Evolutionary conservation across 2,888 invertebrate species (phyloP), one percentile per base, ranked within the genome.

Genomic region (Cheilosia grossa): DNA sequence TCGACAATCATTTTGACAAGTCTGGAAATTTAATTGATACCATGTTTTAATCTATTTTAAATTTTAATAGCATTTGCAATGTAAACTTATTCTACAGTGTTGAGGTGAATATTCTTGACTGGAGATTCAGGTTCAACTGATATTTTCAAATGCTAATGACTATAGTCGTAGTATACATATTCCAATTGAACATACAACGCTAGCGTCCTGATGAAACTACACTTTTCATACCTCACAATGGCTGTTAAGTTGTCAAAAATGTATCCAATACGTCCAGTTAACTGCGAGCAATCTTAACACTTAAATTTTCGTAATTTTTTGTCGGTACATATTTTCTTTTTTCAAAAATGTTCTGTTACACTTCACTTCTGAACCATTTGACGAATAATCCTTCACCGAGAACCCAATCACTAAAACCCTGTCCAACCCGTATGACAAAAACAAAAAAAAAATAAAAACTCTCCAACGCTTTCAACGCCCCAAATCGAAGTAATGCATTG

Each of bases 401-500:
- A 44, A n/a, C 15, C n/a, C 42, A 15, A n/a, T n/a, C 5, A n/a
- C 42, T 15, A 44, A 30, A 5, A 24, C 17, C 0, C 42, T 37
- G 4, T 51, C 33, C 37, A 9, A 73, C 5, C 73, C 78, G 67
- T 27, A 13, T 24, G 24, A 24, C 6, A n/a, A 47, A 17, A 17
- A 2, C 5, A 44, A 47, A 9, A 44, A 47, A 3, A 2, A 24
- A 13, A 30, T 1, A n/a, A 21, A 13, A 37, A 30, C 37, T n/a
- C 27, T 69, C 47, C 56, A 37, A 58, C 69, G 21, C 7, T 61
- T 19, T 24, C 82, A 59, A 79, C 73, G 19, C 56, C 24, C 59
- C 56, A 56, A n/a, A 64, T 79, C 73, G 37, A 51, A 83, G 63
- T 83, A 70, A 74, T 47, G 44, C 69, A 42, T 47, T 64, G 17